These are phyloP conservation scores for Apeltes quadracus DNA, from an alignment of 2,113 vertebrate species.

Conservation along the genomic window DNA sequence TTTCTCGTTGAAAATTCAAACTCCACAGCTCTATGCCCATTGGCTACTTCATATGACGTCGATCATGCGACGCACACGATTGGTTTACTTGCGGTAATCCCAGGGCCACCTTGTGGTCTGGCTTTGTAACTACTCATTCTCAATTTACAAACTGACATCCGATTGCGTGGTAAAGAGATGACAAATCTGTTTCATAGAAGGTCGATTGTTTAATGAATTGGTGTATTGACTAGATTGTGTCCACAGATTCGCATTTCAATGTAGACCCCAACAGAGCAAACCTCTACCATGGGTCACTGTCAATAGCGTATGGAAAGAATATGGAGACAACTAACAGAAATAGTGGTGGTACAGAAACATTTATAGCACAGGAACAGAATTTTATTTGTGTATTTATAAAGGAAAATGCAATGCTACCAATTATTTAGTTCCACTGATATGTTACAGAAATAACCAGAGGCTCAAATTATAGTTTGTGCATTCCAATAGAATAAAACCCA, in stretches of 20 bases:
- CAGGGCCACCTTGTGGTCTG: constrained; percentile 7
- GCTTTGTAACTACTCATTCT: neutral
- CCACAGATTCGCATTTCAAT: neutral
- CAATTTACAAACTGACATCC: neutral
- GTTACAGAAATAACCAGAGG: constrained; percentile 37
- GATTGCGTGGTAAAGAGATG: neutral
- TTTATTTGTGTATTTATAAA: neutral
- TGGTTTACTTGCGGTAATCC: constrained; percentile 16
- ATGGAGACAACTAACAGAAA: neutral
- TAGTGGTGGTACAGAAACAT: neutral
- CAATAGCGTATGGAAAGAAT: neutral
- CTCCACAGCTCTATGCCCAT: constrained; percentile 35
- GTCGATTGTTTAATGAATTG: neutral
- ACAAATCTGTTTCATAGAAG: neutral
- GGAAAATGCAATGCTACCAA: constrained; percentile 15
- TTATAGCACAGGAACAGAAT: neutral
- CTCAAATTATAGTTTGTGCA: constrained; percentile 40
- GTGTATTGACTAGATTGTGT: neutral
- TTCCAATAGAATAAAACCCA: constrained; percentile 53
- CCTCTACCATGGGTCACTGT: neutral
- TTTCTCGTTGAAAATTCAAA: constrained; percentile 72
- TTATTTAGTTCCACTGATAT: constrained; percentile 65
- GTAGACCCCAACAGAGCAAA: neutral
- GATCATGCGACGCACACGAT: neutral
- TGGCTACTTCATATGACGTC: constrained; percentile 51